Conservation (phyloP, 2,888 invertebrate species). For the Pristionchus arcanus region DNA sequence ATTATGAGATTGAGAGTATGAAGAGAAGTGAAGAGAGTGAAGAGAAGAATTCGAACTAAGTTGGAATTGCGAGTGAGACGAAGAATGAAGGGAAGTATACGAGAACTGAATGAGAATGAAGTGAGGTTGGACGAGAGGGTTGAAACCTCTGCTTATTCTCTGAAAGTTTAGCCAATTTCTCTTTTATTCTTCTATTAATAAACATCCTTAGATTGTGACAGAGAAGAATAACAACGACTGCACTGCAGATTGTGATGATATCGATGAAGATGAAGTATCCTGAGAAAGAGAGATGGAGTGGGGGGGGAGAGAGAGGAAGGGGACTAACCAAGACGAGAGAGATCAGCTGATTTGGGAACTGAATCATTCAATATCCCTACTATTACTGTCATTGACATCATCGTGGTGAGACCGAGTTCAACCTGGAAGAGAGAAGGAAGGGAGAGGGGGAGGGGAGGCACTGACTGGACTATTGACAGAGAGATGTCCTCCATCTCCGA, state of each 20-base stretch:
- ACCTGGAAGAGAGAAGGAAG: not conserved
- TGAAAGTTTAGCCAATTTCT: not conserved
- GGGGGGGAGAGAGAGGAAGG: not conserved
- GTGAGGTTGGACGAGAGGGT: not conserved
- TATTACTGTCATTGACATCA: conserved; percentile 21
- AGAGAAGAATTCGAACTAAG: not conserved
- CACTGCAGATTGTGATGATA: not conserved
- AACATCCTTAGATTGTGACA: not conserved
- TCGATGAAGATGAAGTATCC: conserved; percentile 25
- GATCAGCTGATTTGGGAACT: not conserved
- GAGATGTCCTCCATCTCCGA: not conserved
- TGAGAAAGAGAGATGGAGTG: not conserved
- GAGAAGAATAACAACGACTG: not conserved
- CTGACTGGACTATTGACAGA: not conserved
- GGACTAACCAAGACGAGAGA: conserved; percentile 10
- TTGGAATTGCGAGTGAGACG: not conserved
- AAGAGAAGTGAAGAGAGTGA: not conserved
- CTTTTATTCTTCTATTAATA: not conserved
- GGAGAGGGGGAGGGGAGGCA: not conserved
- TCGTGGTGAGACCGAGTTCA: not conserved
- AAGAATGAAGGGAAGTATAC: not conserved
- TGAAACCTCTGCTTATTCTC: not conserved
- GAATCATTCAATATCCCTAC: conserved; percentile 7
- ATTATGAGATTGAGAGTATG: conserved; percentile 20
- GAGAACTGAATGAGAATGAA: not conserved